Evolutionary conservation across 2,888 invertebrate species (phyloP), one percentile per base, ranked within the genome.

Genomic region (Rhorus exstirpatorius): DNA sequence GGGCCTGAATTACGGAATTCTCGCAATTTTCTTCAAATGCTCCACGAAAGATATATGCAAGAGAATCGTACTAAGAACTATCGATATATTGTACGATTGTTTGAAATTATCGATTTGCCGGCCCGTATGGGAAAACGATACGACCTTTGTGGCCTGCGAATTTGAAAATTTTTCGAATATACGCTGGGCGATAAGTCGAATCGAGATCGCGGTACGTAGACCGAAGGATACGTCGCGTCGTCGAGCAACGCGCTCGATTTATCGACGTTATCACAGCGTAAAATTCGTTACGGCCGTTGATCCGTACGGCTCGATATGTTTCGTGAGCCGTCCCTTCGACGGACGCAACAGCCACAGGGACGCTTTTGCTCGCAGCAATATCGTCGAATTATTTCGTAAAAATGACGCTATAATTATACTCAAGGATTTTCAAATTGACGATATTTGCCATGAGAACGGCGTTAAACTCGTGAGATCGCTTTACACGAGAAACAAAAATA

Each of bases 381-480:
- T 88, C 6, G 51, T 86, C 12, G 41, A 82, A 26, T 44, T n/a
- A 1, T 44, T 78, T 1, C 2, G 24, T 10, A 41, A 19, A 68
- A 77, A 82, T 19, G 81, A 81, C 10, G 46, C 41, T 0, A 17
- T 90, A 6, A 89, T 89, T 87, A 82, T 87, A 0, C 86, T 87
- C 26, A 89, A 87, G 72, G 88, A 86, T 7, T 90, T 89, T 79
- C 72, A 85, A 3, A 84, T 89, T 31, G 87, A 88, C 38, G 70
- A 87, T 65, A 61, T 86, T 35, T 88, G 87, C 63, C 44, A 38
- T 8, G 35, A 81, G 3, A 51, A 68, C n/a, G 24, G 60, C 2
- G 63, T 86, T 0, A 38, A 58, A 12, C 49, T 86, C 12, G 63
- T 85, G 7, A 79, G 79, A 53, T 85, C 85, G n/a, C 74, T 83